phyloP scores from a whole-genome alignment of 2,888 invertebrate species.

The Brenthis ino region DNA sequence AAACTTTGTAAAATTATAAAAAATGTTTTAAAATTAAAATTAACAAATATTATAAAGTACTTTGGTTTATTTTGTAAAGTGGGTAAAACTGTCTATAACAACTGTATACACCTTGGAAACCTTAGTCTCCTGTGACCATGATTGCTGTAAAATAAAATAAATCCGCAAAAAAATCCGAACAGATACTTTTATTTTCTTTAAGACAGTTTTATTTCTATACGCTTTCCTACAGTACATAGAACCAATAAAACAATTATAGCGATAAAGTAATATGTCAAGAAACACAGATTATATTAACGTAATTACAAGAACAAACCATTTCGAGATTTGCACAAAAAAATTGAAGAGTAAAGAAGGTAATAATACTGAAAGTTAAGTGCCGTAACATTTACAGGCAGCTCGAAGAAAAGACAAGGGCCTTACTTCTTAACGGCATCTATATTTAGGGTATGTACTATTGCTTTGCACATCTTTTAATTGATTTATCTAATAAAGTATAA shows the following conservation, averaged over 20 bases:
- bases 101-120: too few relatives aligned
- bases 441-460: constrained; percentile 1
- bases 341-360: constrained; percentile 22
- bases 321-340: constrained; percentile 6
- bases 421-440: constrained; percentile 9
- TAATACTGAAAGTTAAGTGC: constrained; percentile 31
- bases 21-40: too few relatives aligned
- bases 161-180: too few relatives aligned
- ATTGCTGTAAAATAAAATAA: too few relatives aligned
- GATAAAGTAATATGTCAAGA: neutral
- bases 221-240: neutral
- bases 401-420: constrained; percentile 17
- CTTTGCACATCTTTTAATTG: neutral
- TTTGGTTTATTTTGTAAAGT: too few relatives aligned
- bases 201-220: too few relatives aligned
- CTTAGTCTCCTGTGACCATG: too few relatives aligned
- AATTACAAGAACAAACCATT: neutral
- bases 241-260: neutral
- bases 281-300: neutral
- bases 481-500: neutral
- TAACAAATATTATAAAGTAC: too few relatives aligned
- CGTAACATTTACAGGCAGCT: constrained; percentile 26
- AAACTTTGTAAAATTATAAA: too few relatives aligned
- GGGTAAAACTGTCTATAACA: too few relatives aligned
- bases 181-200: too few relatives aligned